These are phyloP conservation scores for Panorpa germanica DNA, from an alignment of 2,888 invertebrate genomes.

Conservation along the genomic window DNA sequence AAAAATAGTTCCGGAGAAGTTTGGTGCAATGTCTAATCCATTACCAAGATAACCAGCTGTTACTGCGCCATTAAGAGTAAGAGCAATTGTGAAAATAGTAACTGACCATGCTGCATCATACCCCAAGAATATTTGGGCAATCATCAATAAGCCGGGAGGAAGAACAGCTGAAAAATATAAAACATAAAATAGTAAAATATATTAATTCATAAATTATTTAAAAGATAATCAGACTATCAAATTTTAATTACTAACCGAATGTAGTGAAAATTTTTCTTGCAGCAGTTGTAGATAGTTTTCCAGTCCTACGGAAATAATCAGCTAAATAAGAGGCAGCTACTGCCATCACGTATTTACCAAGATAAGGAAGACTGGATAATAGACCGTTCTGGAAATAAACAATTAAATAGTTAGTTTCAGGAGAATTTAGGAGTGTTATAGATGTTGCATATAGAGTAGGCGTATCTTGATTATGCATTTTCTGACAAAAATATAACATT, in stretches of 20 bases:
- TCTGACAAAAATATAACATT: constrained; percentile 3
- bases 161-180: constrained; percentile 29
- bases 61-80: constrained; percentile 72
- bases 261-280: constrained; percentile 50
- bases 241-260: constrained; percentile 27
- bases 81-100: constrained; percentile 54
- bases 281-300: constrained; percentile 49
- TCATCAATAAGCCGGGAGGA: constrained; percentile 51
- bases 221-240: too few relatives aligned
- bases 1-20: constrained; percentile 75
- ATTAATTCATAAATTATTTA: neutral
- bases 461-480: neutral
- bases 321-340: constrained; percentile 53
- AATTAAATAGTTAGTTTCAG: too few relatives aligned
- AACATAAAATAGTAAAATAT: neutral
- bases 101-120: constrained; percentile 52
- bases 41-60: constrained; percentile 75
- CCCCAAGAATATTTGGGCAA: constrained; percentile 52
- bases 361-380: constrained; percentile 66
- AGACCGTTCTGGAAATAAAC: constrained; percentile 49
- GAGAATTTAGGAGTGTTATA: constrained; percentile 4
- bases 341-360: constrained; percentile 72
- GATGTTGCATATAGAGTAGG: neutral
- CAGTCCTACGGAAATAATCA: constrained; percentile 45
- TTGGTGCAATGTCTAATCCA: constrained; percentile 73